A percentile compares a stretch with the other conserved stretches of the same genome.
Conservation (phyloP, 1,140 invertebrate genomes). For the Lasaia peninsularis region DNA sequence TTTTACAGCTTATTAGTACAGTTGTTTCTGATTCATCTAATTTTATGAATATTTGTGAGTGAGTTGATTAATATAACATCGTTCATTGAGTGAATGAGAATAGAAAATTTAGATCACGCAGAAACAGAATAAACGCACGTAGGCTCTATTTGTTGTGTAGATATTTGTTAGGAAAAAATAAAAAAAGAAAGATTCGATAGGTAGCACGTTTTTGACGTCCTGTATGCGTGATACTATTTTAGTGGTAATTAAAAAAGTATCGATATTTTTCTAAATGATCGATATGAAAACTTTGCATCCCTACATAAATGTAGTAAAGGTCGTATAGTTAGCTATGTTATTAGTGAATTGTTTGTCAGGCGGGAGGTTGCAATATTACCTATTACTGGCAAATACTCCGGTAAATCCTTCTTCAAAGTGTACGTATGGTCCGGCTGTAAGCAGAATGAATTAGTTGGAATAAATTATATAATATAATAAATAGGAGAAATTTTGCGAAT, state of each 20-base stretch:
- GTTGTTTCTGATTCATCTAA: too few relatives aligned
- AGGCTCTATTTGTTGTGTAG: too few relatives aligned
- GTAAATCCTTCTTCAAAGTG: constrained; percentile 68
- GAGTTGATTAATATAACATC: background rate
- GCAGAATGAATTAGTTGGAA: constrained; percentile 43
- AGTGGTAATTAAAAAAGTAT: background rate
- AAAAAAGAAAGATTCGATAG: too few relatives aligned
- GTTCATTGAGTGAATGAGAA: background rate
- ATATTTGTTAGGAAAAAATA: too few relatives aligned
- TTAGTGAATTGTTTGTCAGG: constrained; percentile 62
- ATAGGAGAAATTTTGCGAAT: constrained; percentile 69
- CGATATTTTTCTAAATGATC: background rate
- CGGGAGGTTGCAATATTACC: constrained; percentile 65
- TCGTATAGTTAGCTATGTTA: constrained; percentile 72
- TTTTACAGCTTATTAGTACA: too few relatives aligned
- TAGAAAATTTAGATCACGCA: background rate
- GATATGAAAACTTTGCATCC: background rate
- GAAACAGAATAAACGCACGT: background rate
- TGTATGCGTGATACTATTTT: background rate
- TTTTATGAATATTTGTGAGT: too few relatives aligned
- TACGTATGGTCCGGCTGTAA: constrained; percentile 70
- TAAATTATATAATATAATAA: constrained; percentile 46
- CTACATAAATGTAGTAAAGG: constrained; percentile 56
- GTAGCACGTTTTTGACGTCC: background rate
- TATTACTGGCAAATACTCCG: constrained; percentile 35